Conservation (phyloP, 2,797 vertebrate species). For the Characodon lateralis region DNA sequence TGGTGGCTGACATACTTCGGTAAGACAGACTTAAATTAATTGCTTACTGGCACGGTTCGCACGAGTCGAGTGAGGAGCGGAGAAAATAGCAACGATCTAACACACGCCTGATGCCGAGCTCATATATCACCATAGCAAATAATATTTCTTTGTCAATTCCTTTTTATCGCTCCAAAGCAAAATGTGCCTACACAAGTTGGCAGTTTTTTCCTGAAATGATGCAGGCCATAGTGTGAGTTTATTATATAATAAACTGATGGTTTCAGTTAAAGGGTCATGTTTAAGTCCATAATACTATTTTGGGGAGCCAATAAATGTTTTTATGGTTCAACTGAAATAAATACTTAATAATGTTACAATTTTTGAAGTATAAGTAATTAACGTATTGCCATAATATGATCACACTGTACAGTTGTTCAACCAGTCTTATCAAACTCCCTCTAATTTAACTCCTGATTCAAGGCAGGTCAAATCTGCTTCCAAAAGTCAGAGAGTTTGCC, state of each 20-base stretch:
- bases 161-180: slow-evolving; percentile 30
- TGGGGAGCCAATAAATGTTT: no score
- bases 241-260: neutral
- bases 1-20: slow-evolving; percentile 89
- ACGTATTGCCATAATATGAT: no score
- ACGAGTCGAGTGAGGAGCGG: slow-evolving; percentile 14
- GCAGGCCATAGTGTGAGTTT: neutral
- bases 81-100: slow-evolving; percentile 19
- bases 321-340: no score
- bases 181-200: slow-evolving; percentile 24
- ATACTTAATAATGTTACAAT: no score
- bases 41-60: slow-evolving; percentile 18
- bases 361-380: no score
- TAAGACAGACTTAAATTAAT: slow-evolving; percentile 67
- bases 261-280: neutral
- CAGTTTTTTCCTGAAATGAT: slow-evolving; percentile 11
- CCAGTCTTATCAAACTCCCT: no score
- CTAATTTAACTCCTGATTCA: no score
- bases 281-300: neutral
- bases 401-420: no score
- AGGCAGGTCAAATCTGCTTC: no score
- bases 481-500: no score
- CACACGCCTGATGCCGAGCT: slow-evolving; percentile 31
- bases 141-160: slow-evolving; percentile 27
- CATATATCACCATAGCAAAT: slow-evolving; percentile 33